Conservation (phyloP, 2,113 vertebrate species). For the Megaceryle torquata region DNA sequence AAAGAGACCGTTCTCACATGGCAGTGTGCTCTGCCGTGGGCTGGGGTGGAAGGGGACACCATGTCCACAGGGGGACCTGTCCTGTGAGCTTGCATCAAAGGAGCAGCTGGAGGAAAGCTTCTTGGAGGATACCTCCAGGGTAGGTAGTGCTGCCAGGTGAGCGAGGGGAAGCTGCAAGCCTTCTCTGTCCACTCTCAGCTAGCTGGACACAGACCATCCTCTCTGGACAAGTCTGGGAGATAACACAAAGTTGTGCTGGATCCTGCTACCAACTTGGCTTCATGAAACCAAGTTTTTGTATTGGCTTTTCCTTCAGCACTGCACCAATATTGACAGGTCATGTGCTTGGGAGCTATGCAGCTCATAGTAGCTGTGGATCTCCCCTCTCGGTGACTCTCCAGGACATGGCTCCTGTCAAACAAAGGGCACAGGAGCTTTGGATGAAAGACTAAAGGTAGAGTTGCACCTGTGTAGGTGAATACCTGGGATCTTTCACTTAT, state of each 20-base stretch:
- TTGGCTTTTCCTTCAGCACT: neutral
- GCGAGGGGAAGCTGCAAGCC: neutral
- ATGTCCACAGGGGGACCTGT: neutral
- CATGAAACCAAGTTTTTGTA: too few relatives aligned
- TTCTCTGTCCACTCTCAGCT: neutral
- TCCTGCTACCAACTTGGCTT: neutral
- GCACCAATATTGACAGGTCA: accelerated
- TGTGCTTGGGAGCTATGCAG: neutral
- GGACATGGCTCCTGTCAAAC: neutral
- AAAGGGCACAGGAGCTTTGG: neutral
- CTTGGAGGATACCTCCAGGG: neutral
- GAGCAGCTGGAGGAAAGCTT: neutral
- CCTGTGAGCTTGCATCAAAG: neutral
- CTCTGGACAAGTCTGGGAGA: neutral
- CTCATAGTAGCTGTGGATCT: neutral
- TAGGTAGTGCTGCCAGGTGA: accelerated
- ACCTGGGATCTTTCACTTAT: neutral
- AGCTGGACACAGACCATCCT: neutral
- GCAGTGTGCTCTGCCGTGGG: neutral
- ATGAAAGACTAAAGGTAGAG: neutral
- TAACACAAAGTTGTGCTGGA: neutral
- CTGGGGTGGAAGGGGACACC: neutral
- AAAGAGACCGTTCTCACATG: neutral
- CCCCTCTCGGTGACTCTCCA: neutral
- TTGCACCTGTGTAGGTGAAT: neutral